These are phyloP conservation scores for Philopotamus ludificatus DNA, from an alignment of 1,140 invertebrate species.

Conservation along the genomic window DNA sequence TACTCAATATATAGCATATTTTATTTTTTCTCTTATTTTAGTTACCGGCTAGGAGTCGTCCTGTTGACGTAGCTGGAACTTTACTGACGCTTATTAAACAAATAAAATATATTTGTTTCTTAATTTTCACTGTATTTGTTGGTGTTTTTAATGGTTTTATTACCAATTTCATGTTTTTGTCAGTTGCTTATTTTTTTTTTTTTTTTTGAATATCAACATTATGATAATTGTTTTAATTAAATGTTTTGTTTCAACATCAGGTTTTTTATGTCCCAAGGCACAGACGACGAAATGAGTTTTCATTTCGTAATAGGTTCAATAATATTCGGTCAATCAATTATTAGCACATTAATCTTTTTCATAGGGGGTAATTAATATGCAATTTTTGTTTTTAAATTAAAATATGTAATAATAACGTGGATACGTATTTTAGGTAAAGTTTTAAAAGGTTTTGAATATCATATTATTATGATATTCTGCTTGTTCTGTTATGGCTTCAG, in stretches of 20 bases:
- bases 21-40: conserved; percentile 47
- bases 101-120: conserved; percentile 63
- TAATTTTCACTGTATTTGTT: conserved; percentile 67
- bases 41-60: conserved; percentile 65
- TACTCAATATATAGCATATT: neutral
- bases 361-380: conserved; percentile 59
- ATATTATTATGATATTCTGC: conserved; percentile 68
- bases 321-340: conserved; percentile 70
- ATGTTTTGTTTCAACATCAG: conserved; percentile 69
- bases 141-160: conserved; percentile 76
- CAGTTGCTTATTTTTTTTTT: conserved; percentile 43
- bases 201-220: too few species aligned
- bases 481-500: conserved; percentile 69
- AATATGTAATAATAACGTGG: neutral
- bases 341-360: conserved; percentile 74
- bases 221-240: too few species aligned
- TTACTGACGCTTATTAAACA: conserved; percentile 57
- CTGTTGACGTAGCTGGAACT: conserved; percentile 61
- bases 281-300: conserved; percentile 61
- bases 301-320: conserved; percentile 75
- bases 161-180: conserved; percentile 80
- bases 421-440: conserved; percentile 63
- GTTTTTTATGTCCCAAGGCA: conserved; percentile 67
- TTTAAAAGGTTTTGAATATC: conserved; percentile 68
- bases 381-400: too few species aligned